Percentiles rank a stretch among this genome's conserved stretches.
These are phyloP conservation scores for Sphaerophoria taeniata DNA, from an alignment of 2,888 invertebrate genomes.

Conservation along the genomic window DNA sequence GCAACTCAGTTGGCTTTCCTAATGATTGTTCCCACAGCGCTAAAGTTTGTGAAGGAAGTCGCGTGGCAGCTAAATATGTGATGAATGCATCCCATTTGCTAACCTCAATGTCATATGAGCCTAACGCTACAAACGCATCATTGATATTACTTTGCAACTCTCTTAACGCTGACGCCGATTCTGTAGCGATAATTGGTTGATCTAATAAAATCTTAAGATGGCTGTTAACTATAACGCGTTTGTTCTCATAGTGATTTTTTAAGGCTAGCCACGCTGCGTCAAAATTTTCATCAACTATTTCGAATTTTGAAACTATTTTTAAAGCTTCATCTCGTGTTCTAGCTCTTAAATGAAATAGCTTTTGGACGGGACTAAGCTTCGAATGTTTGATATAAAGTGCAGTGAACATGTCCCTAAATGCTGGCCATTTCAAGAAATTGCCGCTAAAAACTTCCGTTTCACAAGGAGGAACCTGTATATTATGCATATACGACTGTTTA, in stretches of 20 bases:
- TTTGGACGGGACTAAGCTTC: conserved; percentile 5
- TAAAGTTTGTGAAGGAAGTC: background rate
- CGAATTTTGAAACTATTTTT: no score
- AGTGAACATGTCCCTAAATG: background rate
- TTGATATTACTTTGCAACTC: conserved; percentile 14
- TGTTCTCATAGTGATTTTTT: conserved; percentile 9
- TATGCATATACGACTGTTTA: background rate
- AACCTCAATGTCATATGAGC: background rate
- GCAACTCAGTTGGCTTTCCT: background rate
- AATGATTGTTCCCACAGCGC: background rate
- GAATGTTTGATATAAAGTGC: background rate
- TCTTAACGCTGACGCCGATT: conserved; percentile 11
- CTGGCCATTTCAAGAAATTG: no score
- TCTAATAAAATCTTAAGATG: conserved; percentile 1
- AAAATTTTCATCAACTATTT: no score
- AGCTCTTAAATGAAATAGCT: conserved; percentile 5
- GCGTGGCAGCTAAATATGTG: background rate
- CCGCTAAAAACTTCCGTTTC: no score
- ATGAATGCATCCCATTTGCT: background rate
- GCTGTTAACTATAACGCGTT: background rate
- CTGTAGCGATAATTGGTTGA: background rate
- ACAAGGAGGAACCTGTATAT: background rate
- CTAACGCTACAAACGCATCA: conserved; percentile 39
- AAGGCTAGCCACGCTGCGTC: background rate
- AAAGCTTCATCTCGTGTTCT: background rate